phyloP scores from a whole-genome alignment of 1,140 invertebrate species.

The Trypoxylus dichotomus region DNA sequence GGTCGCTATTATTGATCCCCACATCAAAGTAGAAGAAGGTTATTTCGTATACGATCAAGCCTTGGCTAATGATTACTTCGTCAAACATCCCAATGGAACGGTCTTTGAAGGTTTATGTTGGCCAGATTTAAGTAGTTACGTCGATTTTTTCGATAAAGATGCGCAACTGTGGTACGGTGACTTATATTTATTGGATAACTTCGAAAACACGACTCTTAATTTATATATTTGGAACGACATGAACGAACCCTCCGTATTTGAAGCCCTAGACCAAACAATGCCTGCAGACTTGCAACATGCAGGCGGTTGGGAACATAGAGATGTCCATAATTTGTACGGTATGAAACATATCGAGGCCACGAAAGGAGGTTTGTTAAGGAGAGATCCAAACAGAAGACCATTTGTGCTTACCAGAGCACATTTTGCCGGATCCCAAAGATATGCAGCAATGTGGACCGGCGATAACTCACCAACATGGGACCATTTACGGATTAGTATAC shows the following conservation, averaged over 20 bases:
- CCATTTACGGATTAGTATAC: slow-evolving; percentile 62
- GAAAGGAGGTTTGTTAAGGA: slow-evolving; percentile 74
- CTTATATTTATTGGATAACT: slow-evolving; percentile 61
- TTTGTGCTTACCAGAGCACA: slow-evolving; percentile 90
- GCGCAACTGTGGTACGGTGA: slow-evolving; percentile 67
- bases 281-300: slow-evolving; percentile 56
- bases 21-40: slow-evolving; percentile 67
- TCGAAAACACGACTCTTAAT: slow-evolving; percentile 55
- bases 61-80: slow-evolving; percentile 75
- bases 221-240: slow-evolving; percentile 77
- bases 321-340: slow-evolving; percentile 46
- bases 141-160: slow-evolving; percentile 68
- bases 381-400: slow-evolving; percentile 73
- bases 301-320: slow-evolving; percentile 61
- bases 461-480: slow-evolving; percentile 84
- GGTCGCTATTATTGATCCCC: slow-evolving; percentile 74
- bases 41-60: slow-evolving; percentile 70
- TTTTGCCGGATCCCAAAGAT: slow-evolving; percentile 81
- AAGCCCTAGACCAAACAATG: slow-evolving; percentile 68
- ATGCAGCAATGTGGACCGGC: slow-evolving; percentile 85
- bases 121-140: slow-evolving; percentile 71
- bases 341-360: slow-evolving; percentile 62
- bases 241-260: slow-evolving; percentile 80
- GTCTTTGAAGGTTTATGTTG: slow-evolving; percentile 82
- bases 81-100: slow-evolving; percentile 84